Conservation (phyloP, 1,140 invertebrate genomes). For the Dinothrombium tinctorium region DNA sequence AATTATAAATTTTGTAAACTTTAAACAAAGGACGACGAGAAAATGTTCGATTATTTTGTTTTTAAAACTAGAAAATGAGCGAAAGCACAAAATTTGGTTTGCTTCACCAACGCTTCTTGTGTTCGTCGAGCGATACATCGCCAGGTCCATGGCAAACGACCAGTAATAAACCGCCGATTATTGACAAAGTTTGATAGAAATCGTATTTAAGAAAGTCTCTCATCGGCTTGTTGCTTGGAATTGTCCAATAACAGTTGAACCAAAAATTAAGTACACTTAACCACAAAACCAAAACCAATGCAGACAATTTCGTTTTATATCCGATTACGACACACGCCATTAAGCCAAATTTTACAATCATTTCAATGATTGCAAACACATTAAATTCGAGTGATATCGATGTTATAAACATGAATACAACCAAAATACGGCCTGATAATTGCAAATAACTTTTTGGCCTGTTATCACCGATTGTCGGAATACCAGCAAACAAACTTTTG, state of each 20-base stretch:
- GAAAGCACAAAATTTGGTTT: too few relatives aligned
- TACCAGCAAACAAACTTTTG: constrained; percentile 84
- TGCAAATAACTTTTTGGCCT: constrained; percentile 94
- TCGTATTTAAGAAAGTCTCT: constrained; percentile 99
- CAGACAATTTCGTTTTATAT: constrained; percentile 94
- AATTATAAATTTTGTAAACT: too few relatives aligned
- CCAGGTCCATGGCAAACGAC: constrained; percentile 94
- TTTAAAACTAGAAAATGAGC: too few relatives aligned
- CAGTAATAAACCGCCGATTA: constrained; percentile 95
- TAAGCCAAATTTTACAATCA: constrained; percentile 70
- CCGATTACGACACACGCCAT: constrained; percentile 92
- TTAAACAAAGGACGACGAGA: too few relatives aligned
- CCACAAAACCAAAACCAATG: constrained; percentile 72
- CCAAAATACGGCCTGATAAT: constrained; percentile 71
- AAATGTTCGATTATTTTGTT: too few relatives aligned
- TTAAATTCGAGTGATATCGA: constrained; percentile 76
- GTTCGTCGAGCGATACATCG: constrained; percentile 96
- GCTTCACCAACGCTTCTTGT: too few relatives aligned
- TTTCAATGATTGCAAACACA: constrained; percentile 60
- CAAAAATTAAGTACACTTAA: constrained; percentile 31
- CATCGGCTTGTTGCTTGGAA: constrained; percentile 68
- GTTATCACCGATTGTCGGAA: constrained; percentile 83
- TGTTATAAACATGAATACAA: constrained; percentile 98
- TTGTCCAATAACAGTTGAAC: neutral
- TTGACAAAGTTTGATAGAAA: constrained; percentile 97